Evolutionary conservation across 2,797 vertebrate genomes (phyloP).

Genomic region (Heteromormyrus szaboi): DNA sequence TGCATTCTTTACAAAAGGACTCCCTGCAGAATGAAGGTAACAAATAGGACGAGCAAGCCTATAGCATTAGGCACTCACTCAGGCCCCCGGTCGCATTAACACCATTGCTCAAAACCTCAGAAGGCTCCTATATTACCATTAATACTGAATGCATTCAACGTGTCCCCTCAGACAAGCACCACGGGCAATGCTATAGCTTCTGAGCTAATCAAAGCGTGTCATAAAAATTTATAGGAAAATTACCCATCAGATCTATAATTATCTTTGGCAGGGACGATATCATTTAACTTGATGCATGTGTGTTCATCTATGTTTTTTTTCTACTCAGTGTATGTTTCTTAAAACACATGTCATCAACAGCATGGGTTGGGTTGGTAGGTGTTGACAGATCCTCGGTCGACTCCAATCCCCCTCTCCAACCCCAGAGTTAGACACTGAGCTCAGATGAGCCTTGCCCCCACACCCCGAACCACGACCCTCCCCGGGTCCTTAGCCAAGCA

Average conservation of each 20-base stretch:
- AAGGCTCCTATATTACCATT: neutral
- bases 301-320: neutral
- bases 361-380: neutral
- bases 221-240: slow-evolving; percentile 17
- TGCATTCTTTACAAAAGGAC: slow-evolving; percentile 2
- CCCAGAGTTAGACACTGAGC: neutral
- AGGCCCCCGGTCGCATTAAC: neutral
- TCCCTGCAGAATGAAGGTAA: neutral
- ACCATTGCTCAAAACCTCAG: neutral
- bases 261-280: neutral
- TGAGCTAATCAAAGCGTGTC: slow-evolving; percentile 5
- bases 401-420: neutral
- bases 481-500: slow-evolving; percentile 34
- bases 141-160: neutral
- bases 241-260: slow-evolving; percentile 3
- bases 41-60: neutral
- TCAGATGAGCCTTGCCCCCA: neutral
- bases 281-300: slow-evolving; percentile 8
- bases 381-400: neutral
- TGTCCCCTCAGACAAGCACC: neutral
- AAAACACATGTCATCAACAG: slow-evolving; percentile 2
- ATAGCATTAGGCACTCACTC: neutral
- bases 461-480: neutral
- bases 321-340: neutral
- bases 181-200: neutral